Base-by-base conservation (phyloP, 2,888 invertebrate species). In the Eupithecia tripunctaria region DNA sequence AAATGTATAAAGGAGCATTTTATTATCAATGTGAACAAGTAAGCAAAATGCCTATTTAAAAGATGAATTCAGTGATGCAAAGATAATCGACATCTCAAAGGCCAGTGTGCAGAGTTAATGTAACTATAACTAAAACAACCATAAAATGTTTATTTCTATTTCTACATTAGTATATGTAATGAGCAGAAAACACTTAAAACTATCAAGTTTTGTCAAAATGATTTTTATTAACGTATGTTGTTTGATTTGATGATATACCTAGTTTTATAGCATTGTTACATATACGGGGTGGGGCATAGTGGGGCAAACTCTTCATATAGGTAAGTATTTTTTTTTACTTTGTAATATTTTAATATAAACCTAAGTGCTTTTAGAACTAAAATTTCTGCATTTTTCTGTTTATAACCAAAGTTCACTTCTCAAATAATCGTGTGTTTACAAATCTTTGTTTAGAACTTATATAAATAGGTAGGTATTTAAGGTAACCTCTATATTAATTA, bases 41-140 rank as follows among this genome's bases (percentile, higher is more conserved):
- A 43, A 7, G 43, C 43, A 43, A 43, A 43, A 43, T 43, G 18
- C 43, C 43, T 43, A 1, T 6, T 18, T 18, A 18, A 43, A 43
- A 43, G 18, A 43, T 47, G n/a, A 47, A n/a, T 47, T n/a, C n/a
- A 47, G 47, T n/a, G n/a, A 47, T 47, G 47, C n/a, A n/a, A n/a
- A n/a, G 1, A 18, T 41, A 15, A 41, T 15, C 1, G 38, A 38
- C 12, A 38, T 38, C 38, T 38, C 38, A 41, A 15, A 41, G 12
- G 43, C 43, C 5, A 43, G 6, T 18, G 6, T 18, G 41, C 41
- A 41, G 18, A 6, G 15, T 41, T 15, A 15, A 18, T 43, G 12
- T 18, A 18, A 5, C 14, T 4, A 41, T n/a, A 43, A 43, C 18
- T 18, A 43, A 18, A 43, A 43, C 18, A 43, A 18, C 47, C n/a